A percentile compares a stretch with the other conserved stretches of the same genome.
phyloP scores from a whole-genome alignment of 1,140 invertebrate genomes.

The Helicoverpa armigera region DNA sequence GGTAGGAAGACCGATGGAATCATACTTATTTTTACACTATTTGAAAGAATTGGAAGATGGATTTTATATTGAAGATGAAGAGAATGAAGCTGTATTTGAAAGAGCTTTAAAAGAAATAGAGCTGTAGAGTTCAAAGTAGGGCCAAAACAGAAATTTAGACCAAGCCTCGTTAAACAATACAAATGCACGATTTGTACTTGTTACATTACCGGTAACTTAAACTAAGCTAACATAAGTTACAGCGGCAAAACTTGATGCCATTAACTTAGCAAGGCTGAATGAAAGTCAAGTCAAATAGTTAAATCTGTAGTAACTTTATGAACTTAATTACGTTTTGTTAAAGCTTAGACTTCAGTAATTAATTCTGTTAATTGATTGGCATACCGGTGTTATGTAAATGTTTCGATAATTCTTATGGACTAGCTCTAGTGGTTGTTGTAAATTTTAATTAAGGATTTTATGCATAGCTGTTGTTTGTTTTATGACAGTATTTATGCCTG shows the following conservation, averaged over 20 bases:
- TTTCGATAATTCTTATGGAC: not conserved
- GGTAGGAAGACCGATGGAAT: too few relatives aligned
- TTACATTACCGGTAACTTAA: slow-evolving; percentile 13
- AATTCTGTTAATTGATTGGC: slow-evolving; percentile 28
- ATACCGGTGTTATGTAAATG: slow-evolving; percentile 7
- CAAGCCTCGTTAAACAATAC: not conserved
- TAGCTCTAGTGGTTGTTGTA: not conserved
- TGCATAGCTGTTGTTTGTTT: not conserved
- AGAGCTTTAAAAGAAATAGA: not conserved
- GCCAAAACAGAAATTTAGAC: slow-evolving; percentile 3
- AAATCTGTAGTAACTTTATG: slow-evolving; percentile 12
- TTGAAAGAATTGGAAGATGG: not conserved
- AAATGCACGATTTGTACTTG: not conserved
- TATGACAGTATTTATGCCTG: not conserved
- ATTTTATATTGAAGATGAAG: not conserved
- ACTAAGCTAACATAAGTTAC: slow-evolving; percentile 12
- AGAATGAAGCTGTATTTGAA: too few relatives aligned
- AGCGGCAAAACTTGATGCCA: slow-evolving; percentile 6
- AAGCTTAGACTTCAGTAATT: slow-evolving; percentile 34
- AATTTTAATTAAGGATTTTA: slow-evolving; percentile 26
- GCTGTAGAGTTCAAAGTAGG: not conserved
- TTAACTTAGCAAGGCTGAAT: slow-evolving; percentile 41
- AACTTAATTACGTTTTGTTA: slow-evolving; percentile 36
- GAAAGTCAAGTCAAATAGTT: slow-evolving; percentile 30
- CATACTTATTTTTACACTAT: too few relatives aligned